Conservation (phyloP, 2,888 invertebrate species). For the Gymnoscelis rufifasciata region DNA sequence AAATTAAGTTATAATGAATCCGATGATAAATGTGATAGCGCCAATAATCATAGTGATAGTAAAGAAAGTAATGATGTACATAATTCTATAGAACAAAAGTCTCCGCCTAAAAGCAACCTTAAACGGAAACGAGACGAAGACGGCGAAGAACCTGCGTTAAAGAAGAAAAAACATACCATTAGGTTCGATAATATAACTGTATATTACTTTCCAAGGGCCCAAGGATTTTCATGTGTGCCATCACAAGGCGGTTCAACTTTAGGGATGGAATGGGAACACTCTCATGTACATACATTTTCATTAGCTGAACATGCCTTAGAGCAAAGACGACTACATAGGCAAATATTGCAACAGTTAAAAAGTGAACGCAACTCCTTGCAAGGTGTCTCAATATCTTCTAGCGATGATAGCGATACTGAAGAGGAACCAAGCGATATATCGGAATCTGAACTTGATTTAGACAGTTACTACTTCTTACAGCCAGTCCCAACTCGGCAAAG, state of each 20-base stretch:
- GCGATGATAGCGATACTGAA: conserved; percentile 91
- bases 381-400: conserved; percentile 82
- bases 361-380: conserved; percentile 82
- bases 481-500: conserved; percentile 96
- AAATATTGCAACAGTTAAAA: conserved; percentile 85
- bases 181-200: conserved; percentile 95
- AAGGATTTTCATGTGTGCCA: conserved; percentile 95
- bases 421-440: conserved; percentile 89
- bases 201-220: conserved; percentile 95
- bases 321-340: conserved; percentile 91
- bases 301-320: conserved; percentile 93
- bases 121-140: conserved; percentile 80
- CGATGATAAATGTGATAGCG: conserved; percentile 30
- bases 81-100: conserved; percentile 36
- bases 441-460: conserved; percentile 91
- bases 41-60: conserved; percentile 29
- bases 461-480: conserved; percentile 93
- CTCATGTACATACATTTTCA: conserved; percentile 86
- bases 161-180: conserved; percentile 89
- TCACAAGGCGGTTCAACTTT: conserved; percentile 94
- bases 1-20: conserved; percentile 30
- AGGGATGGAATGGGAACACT: conserved; percentile 91
- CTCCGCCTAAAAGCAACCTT: conserved; percentile 79
- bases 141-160: conserved; percentile 65
- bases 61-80: conserved; percentile 32